These are phyloP conservation scores for Salvator merianae DNA, from an alignment of 2,113 vertebrate species.

Conservation along the genomic window DNA sequence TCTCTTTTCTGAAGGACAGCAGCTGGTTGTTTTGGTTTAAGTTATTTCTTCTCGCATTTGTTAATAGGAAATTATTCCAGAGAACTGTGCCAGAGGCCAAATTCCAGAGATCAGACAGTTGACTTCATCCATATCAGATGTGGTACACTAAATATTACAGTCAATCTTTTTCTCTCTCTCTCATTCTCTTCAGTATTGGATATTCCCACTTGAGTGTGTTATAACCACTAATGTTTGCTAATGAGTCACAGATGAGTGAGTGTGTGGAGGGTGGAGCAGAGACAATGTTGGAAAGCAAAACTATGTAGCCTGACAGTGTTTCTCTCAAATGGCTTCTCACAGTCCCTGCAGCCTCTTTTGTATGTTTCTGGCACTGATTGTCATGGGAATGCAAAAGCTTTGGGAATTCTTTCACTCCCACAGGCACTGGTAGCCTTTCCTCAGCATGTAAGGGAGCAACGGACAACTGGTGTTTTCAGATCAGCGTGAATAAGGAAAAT, in stretches of 20 bases:
- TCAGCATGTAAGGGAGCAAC: background rate
- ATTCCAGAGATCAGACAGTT: constrained; percentile 16
- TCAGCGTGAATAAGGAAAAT: background rate
- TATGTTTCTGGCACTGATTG: background rate
- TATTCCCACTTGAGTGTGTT: background rate
- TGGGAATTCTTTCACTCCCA: background rate
- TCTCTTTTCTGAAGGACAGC: constrained; percentile 40
- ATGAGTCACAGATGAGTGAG: background rate
- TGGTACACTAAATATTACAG: rapidly evolving
- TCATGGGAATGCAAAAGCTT: background rate
- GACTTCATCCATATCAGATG: rapidly evolving
- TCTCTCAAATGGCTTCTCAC: background rate
- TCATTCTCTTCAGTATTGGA: background rate
- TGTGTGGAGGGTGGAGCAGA: background rate
- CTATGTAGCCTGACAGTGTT: background rate
- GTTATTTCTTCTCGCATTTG: constrained; percentile 21
- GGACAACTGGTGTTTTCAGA: background rate
- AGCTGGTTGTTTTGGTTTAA: constrained; percentile 46
- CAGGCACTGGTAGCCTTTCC: background rate
- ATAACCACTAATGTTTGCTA: background rate
- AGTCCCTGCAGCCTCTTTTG: background rate
- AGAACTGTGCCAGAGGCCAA: background rate
- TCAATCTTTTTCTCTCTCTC: background rate
- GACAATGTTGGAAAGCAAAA: background rate
- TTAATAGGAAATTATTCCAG: constrained; percentile 38